Evolutionary conservation across 2,113 vertebrate genomes (phyloP).

Genomic region (Toxostoma redivivum): DNA sequence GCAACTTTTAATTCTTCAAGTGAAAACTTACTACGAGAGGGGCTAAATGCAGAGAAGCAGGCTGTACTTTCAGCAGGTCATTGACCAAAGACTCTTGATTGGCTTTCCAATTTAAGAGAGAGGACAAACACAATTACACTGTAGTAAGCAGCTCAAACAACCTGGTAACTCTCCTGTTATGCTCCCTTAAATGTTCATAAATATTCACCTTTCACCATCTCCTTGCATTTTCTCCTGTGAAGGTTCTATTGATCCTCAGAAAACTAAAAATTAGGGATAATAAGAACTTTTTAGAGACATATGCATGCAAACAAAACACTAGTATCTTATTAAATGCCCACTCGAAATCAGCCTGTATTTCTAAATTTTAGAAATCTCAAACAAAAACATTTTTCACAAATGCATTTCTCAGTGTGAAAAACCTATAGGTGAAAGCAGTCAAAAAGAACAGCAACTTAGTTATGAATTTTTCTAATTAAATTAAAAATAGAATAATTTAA

Average conservation of each 20-base stretch:
- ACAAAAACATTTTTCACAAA: neutral
- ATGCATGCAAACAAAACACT: neutral
- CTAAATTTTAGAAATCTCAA: neutral
- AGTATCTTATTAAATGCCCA: neutral
- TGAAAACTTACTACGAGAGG: neutral
- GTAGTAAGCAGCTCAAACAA: neutral
- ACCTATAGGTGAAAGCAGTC: neutral
- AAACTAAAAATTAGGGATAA: neutral
- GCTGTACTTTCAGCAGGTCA: neutral
- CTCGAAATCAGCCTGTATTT: neutral
- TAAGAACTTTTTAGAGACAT: neutral
- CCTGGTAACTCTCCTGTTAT: neutral
- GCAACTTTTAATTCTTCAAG: neutral
- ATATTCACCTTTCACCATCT: neutral
- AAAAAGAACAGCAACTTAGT: neutral
- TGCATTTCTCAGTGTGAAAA: neutral
- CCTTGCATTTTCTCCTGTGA: neutral
- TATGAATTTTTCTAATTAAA: neutral
- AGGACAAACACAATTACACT: neutral
- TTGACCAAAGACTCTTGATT: neutral
- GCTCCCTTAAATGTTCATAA: neutral
- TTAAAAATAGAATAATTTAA: neutral
- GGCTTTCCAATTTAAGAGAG: neutral
- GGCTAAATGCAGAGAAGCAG: neutral
- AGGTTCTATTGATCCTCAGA: neutral